Evolutionary conservation across 2,113 vertebrate genomes (phyloP).

Genomic region (Corythoichthys intestinalis): DNA sequence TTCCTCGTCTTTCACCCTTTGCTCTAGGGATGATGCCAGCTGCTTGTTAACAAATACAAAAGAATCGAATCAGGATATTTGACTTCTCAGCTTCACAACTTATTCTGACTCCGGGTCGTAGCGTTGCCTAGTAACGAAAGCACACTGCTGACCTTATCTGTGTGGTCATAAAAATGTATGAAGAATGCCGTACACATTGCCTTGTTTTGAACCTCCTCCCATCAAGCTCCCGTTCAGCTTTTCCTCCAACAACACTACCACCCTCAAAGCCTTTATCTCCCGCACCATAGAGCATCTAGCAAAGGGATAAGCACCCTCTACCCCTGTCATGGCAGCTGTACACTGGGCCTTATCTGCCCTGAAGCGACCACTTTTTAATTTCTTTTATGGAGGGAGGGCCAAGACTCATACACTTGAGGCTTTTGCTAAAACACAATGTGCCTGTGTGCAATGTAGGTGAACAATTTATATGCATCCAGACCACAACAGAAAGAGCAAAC

Average conservation of each 20-base stretch:
- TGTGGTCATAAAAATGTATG: constrained; percentile 84
- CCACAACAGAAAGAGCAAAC: constrained; percentile 45
- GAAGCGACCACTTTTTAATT: constrained; percentile 46
- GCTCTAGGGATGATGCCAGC: constrained; percentile 40
- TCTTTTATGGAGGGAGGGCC: constrained; percentile 28
- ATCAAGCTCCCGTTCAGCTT: constrained; percentile 32
- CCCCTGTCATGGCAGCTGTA: constrained; percentile 51
- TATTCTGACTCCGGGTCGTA: constrained; percentile 74
- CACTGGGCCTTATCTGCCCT: constrained; percentile 49
- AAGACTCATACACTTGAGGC: constrained; percentile 35
- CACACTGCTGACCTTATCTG: constrained; percentile 81
- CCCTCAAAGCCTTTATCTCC: constrained; percentile 43
- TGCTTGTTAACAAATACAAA: constrained; percentile 58
- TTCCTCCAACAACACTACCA: constrained; percentile 46
- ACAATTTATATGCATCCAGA: constrained; percentile 26
- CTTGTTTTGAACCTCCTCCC: constrained; percentile 38
- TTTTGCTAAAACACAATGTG: constrained; percentile 36
- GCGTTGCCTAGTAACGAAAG: constrained; percentile 81
- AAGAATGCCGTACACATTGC: constrained; percentile 51
- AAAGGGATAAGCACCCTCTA: constrained; percentile 59
- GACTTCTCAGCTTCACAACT: constrained; percentile 77
- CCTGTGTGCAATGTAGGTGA: constrained; percentile 22
- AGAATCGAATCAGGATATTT: constrained; percentile 59
- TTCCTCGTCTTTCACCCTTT: constrained; percentile 43
- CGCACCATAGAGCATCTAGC: constrained; percentile 49